phyloP scores from a whole-genome alignment of 2,113 vertebrate species.

The cattle (Bos taurus) region DNA sequence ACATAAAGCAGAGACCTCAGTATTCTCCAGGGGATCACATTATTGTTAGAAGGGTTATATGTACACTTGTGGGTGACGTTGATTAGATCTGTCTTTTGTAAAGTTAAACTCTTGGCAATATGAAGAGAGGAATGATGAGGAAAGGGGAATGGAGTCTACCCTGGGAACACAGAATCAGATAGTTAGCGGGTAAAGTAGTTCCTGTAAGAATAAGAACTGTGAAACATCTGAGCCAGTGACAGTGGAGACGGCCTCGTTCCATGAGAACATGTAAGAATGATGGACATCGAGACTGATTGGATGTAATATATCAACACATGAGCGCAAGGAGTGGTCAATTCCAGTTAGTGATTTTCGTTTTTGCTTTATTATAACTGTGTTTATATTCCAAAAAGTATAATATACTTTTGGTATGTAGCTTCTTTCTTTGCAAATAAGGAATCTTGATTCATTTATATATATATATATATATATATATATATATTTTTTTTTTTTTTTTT shows the following conservation, averaged over 20 bases:
- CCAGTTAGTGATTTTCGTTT: neutral
- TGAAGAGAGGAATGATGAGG: neutral
- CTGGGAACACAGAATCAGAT: neutral
- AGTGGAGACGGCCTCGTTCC: neutral
- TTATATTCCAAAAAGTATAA: neutral
- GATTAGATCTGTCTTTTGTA: neutral
- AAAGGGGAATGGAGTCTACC: neutral
- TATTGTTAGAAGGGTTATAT: neutral
- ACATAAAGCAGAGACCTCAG: neutral
- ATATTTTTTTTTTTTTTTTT: neutral
- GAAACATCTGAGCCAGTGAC: neutral
- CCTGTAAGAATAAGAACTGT: neutral
- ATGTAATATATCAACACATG: neutral
- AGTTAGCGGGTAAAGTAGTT: neutral
- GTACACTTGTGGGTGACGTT: neutral
- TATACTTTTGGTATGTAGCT: neutral
- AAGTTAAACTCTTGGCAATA: neutral
- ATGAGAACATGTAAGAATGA: neutral
- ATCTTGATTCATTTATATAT: neutral
- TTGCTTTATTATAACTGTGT: neutral
- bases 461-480: too few species aligned
- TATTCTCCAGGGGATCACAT: neutral
- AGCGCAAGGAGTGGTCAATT: neutral
- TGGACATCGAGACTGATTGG: accelerated
- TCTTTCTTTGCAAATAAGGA: neutral